phyloP scores from a whole-genome alignment of 2,888 invertebrate species.

The Leistus spinibarbis region DNA sequence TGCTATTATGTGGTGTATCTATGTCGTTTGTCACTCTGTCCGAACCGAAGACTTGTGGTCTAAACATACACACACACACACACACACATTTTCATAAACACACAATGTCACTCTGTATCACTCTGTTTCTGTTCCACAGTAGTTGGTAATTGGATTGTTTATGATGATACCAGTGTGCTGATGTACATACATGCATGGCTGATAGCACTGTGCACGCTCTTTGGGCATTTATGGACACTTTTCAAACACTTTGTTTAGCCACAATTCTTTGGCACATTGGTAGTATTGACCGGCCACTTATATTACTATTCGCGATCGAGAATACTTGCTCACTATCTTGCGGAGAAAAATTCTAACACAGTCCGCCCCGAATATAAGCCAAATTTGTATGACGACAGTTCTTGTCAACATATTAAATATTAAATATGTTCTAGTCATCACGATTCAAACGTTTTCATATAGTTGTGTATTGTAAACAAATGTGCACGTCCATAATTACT shows the following conservation, averaged over 20 bases:
- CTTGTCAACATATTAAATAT: too few relatives aligned
- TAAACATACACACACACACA: conserved; percentile 30
- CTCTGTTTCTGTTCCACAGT: conserved; percentile 21
- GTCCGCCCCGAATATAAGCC: too few relatives aligned
- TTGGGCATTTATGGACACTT: conserved; percentile 7
- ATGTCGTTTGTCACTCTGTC: conserved; percentile 46
- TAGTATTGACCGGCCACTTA: background rate
- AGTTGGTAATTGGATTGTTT: conserved; percentile 26
- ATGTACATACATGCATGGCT: conserved; percentile 30
- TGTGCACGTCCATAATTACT: too few relatives aligned
- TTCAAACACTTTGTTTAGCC: conserved; percentile 15
- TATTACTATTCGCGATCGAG: too few relatives aligned
- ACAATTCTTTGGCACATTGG: conserved; percentile 19
- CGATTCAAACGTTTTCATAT: too few relatives aligned
- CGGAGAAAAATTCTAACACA: too few relatives aligned
- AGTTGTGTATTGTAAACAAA: too few relatives aligned
- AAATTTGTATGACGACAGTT: too few relatives aligned
- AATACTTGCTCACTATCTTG: too few relatives aligned
- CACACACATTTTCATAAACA: conserved; percentile 3
- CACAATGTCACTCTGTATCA: conserved; percentile 15
- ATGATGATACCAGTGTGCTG: conserved; percentile 3
- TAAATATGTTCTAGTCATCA: too few relatives aligned
- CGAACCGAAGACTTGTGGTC: conserved; percentile 48
- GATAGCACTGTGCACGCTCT: background rate
- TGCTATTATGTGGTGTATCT: conserved; percentile 49